phyloP scores from a whole-genome alignment of 2,888 invertebrate genomes.

The Arge pagana region DNA sequence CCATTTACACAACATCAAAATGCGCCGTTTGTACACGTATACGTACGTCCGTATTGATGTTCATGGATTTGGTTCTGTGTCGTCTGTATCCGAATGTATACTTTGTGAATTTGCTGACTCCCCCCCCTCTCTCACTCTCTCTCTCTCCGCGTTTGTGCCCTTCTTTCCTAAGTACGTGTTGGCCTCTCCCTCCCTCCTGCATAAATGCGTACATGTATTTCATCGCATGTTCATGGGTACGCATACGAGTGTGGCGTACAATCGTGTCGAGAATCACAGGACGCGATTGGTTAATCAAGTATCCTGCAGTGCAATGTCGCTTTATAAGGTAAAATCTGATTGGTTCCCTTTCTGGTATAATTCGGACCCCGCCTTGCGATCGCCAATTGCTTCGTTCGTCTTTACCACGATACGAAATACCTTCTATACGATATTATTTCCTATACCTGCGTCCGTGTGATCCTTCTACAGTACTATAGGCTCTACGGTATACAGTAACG shows the following conservation, averaged over 20 bases:
- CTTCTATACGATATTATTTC: constrained; percentile 31
- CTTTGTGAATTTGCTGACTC: too few relatives aligned
- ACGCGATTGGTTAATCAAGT: constrained; percentile 56
- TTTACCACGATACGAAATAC: constrained; percentile 48
- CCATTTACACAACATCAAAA: constrained; percentile 21
- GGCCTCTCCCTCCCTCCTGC: too few relatives aligned
- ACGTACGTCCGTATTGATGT: not conserved
- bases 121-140: too few relatives aligned
- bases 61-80: too few relatives aligned
- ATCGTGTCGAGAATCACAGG: constrained; percentile 44
- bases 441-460: constrained; percentile 6
- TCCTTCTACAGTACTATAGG: constrained; percentile 10
- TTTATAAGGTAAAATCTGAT: constrained; percentile 57
- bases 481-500: constrained; percentile 1
- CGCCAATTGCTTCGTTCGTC: constrained; percentile 54
- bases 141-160: too few relatives aligned
- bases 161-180: too few relatives aligned
- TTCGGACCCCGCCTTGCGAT: constrained; percentile 53
- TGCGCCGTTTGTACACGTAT: constrained; percentile 8
- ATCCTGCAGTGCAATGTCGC: constrained; percentile 54
- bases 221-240: not conserved
- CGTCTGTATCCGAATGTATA: too few relatives aligned
- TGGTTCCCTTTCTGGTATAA: constrained; percentile 55
- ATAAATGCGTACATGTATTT: too few relatives aligned
- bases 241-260: constrained; percentile 12